A percentile compares a stretch with the other conserved stretches of the same genome.
Conservation (phyloP, 2,888 invertebrate genomes). For the Eristalis arbustorum region DNA sequence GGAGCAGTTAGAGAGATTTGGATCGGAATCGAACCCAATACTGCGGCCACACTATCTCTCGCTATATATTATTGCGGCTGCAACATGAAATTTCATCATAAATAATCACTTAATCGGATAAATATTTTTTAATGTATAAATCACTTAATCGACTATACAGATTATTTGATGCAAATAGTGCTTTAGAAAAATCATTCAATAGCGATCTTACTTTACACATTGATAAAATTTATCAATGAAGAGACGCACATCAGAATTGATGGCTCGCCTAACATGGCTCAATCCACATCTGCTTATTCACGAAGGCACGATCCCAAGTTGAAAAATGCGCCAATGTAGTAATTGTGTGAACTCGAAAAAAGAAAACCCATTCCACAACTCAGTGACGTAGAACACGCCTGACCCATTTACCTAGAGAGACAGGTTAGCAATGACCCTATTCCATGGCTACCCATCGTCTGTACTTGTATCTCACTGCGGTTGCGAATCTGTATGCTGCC, state of each 20-base stretch:
- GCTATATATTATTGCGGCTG: too few species aligned
- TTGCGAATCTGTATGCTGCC: slow-evolving; percentile 15
- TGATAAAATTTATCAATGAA: not conserved
- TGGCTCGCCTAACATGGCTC: not conserved
- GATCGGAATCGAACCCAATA: too few species aligned
- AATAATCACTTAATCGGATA: too few species aligned
- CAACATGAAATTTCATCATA: too few species aligned
- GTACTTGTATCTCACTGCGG: not conserved
- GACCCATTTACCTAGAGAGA: slow-evolving; percentile 72
- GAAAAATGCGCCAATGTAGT: slow-evolving; percentile 29
- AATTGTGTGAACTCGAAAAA: slow-evolving; percentile 60
- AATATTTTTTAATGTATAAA: too few species aligned
- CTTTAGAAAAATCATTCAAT: too few species aligned
- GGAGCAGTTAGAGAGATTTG: too few species aligned
- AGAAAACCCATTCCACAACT: slow-evolving; percentile 62
- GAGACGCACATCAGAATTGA: not conserved
- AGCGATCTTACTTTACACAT: too few species aligned
- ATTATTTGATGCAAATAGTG: too few species aligned
- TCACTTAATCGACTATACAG: too few species aligned
- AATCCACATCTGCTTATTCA: slow-evolving; percentile 23
- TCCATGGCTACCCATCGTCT: slow-evolving; percentile 36
- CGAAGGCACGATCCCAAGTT: slow-evolving; percentile 25
- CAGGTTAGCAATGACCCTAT: slow-evolving; percentile 72
- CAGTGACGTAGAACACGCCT: slow-evolving; percentile 72
- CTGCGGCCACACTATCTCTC: too few species aligned